phyloP scores from a whole-genome alignment of 2,888 invertebrate genomes.

The Himalopsyche japonica region DNA sequence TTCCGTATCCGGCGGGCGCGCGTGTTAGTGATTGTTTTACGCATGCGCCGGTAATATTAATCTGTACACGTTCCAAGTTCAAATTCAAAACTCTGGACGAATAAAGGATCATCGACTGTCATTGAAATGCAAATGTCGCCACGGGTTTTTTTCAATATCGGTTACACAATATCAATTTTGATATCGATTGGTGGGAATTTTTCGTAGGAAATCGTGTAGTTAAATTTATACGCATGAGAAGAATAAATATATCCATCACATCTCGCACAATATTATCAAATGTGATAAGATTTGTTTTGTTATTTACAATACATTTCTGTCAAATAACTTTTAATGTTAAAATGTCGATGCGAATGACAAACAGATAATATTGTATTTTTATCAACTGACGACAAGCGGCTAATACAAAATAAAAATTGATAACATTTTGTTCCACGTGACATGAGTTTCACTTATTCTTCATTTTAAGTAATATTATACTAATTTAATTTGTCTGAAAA shows the following conservation, averaged over 20 bases:
- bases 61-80: not conserved
- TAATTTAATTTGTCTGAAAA: too few species aligned
- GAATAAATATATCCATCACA: not conserved
- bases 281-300: too few species aligned
- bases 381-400: too few species aligned
- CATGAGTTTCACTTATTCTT: too few species aligned
- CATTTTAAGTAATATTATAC: too few species aligned
- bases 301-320: too few species aligned
- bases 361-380: too few species aligned
- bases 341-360: too few species aligned
- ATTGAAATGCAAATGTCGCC: not conserved
- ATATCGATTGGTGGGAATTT: not conserved
- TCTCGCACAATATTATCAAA: too few species aligned
- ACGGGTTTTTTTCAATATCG: not conserved
- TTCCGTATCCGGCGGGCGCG: conserved; percentile 35
- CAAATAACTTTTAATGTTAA: too few species aligned
- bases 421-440: too few species aligned
- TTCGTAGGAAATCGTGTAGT: not conserved
- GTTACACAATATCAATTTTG: conserved; percentile 1
- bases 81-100: not conserved
- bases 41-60: conserved; percentile 15
- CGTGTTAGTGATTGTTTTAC: conserved; percentile 2
- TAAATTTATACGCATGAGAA: not conserved
- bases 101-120: conserved; percentile 1
- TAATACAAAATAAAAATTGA: too few species aligned